A percentile compares a stretch with the other conserved stretches of the same genome.
Evolutionary conservation across 2,888 invertebrate genomes (phyloP).

Genomic region (Dusona sp.): DNA sequence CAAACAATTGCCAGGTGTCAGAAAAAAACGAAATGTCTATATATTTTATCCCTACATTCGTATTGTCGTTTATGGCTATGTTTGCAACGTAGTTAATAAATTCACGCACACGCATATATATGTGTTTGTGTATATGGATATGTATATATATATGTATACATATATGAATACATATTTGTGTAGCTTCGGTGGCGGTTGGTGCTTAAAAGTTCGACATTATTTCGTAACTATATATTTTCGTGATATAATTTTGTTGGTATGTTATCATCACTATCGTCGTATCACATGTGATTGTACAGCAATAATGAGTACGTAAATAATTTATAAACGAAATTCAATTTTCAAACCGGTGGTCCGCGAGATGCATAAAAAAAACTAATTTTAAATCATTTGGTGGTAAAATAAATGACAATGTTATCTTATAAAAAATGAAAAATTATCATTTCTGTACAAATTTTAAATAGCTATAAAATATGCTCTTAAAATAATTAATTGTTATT

Average conservation of each 20-base stretch:
- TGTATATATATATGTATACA: conserved; percentile 16
- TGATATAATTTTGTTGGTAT: conserved; percentile 34
- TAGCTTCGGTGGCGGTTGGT: conserved; percentile 63
- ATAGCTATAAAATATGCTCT: not conserved
- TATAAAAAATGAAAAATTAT: not conserved
- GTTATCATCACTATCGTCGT: conserved; percentile 29
- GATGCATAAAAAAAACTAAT: not conserved
- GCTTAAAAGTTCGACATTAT: conserved; percentile 53
- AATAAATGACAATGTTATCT: not conserved
- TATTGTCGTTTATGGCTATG: conserved; percentile 59
- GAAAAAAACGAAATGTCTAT: conserved; percentile 27
- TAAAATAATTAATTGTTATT: not conserved
- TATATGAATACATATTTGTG: conserved; percentile 42
- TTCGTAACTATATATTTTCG: conserved; percentile 38
- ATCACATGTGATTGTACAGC: conserved; percentile 32
- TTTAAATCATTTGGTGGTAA: not conserved
- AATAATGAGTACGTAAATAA: conserved; percentile 35
- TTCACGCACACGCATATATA: conserved; percentile 30
- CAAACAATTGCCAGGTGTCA: conserved; percentile 22
- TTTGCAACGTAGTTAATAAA: conserved; percentile 55
- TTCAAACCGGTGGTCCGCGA: not conserved
- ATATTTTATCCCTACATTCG: conserved; percentile 33
- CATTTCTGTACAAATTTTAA: not conserved
- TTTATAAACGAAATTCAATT: not conserved
- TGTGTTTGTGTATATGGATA: not conserved